A percentile compares a stretch with the other conserved stretches of the same genome.
phyloP scores from a whole-genome alignment of 2,113 vertebrate genomes.

The Choloepus hoffmanni region DNA sequence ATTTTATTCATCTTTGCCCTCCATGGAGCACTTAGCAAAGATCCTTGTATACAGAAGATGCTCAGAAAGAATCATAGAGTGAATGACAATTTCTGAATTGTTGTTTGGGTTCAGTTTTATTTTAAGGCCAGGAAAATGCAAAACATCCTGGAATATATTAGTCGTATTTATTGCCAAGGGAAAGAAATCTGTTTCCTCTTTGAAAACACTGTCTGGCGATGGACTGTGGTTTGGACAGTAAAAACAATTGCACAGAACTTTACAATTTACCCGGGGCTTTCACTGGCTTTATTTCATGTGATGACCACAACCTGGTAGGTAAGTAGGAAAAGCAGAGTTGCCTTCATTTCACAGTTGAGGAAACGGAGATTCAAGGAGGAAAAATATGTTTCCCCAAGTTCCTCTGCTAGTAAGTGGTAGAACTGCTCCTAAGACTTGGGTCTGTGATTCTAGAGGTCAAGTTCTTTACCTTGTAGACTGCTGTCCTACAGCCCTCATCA shows the following conservation, averaged over 20 bases:
- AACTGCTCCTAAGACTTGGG: not conserved
- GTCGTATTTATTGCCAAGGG: conserved; percentile 28
- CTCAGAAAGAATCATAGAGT: not conserved
- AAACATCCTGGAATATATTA: conserved; percentile 50
- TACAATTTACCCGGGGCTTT: not conserved
- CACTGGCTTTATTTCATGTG: not conserved
- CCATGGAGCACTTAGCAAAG: not conserved
- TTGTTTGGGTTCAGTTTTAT: conserved; percentile 51
- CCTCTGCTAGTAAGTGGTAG: fast-evolving
- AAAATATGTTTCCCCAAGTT: not conserved
- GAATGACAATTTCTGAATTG: not conserved
- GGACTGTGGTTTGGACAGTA: not conserved
- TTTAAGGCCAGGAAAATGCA: conserved; percentile 14
- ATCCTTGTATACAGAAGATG: not conserved
- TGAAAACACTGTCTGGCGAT: conserved; percentile 1
- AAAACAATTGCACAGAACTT: not conserved
- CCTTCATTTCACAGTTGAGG: not conserved
- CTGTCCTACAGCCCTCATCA: not conserved
- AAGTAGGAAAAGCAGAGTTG: not conserved
- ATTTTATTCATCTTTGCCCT: not conserved
- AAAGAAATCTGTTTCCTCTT: conserved; percentile 34
- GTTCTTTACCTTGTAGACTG: fast-evolving
- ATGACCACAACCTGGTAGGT: not conserved
- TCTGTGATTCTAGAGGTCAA: not conserved
- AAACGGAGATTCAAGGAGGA: not conserved